Percentiles rank a stretch among this genome's conserved stretches.
phyloP scores from a whole-genome alignment of 2,888 invertebrate species.

The Gisinianus flammeolus region DNA sequence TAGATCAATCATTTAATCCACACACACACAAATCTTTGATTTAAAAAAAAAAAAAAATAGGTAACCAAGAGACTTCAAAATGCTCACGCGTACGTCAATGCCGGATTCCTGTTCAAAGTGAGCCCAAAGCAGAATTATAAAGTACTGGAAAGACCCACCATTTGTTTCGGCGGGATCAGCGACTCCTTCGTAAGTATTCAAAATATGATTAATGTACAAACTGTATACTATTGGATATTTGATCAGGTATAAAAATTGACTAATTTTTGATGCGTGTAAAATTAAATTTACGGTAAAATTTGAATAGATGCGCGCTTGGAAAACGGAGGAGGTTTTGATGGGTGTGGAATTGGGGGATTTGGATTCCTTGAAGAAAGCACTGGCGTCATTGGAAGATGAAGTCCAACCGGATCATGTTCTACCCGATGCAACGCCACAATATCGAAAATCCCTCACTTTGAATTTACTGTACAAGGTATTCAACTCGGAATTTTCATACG shows the following conservation, averaged over 20 bases:
- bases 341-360: slow-evolving; percentile 63
- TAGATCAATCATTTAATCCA: too few relatives aligned
- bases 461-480: slow-evolving; percentile 78
- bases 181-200: slow-evolving; percentile 55
- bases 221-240: slow-evolving; percentile 3
- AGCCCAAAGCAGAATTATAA: slow-evolving; percentile 61
- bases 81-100: slow-evolving; percentile 78
- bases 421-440: slow-evolving; percentile 73
- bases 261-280: too few relatives aligned
- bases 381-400: slow-evolving; percentile 68
- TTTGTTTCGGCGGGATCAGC: slow-evolving; percentile 62
- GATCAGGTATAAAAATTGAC: neutral
- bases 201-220: neutral
- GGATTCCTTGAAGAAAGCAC: slow-evolving; percentile 64
- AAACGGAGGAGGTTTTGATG: slow-evolving; percentile 38
- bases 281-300: too few relatives aligned
- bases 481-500: too few relatives aligned
- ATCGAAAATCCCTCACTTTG: slow-evolving; percentile 73
- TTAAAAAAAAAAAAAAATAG: too few relatives aligned
- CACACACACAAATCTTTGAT: too few relatives aligned
- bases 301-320: slow-evolving; percentile 39
- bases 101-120: slow-evolving; percentile 72
- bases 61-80: slow-evolving; percentile 79
- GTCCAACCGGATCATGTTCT: slow-evolving; percentile 70
- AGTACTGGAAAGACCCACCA: slow-evolving; percentile 62